These are phyloP conservation scores for Acronicta alni DNA, from an alignment of 2,888 invertebrate genomes.

Conservation along the genomic window DNA sequence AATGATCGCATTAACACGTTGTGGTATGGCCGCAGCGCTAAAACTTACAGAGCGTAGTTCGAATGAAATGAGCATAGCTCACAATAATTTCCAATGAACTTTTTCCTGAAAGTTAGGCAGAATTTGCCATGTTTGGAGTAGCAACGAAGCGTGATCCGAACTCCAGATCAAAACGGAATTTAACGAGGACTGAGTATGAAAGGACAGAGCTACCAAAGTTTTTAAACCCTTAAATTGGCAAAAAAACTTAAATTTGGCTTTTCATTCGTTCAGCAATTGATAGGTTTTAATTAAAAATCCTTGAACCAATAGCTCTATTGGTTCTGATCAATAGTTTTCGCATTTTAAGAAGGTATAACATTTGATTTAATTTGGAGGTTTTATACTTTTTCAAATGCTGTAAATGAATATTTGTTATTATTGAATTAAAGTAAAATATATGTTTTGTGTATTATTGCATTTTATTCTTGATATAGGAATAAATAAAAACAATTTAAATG, in stretches of 20 bases:
- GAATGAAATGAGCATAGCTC: constrained; percentile 7
- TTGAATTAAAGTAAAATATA: too few relatives aligned
- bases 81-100: constrained; percentile 29
- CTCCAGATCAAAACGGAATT: constrained; percentile 34
- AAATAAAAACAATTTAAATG: too few relatives aligned
- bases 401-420: too few relatives aligned
- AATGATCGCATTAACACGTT: too few relatives aligned
- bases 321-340: constrained; percentile 9
- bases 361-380: background rate
- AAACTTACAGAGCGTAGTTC: constrained; percentile 32
- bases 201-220: constrained; percentile 22
- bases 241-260: constrained; percentile 14
- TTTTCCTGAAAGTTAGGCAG: constrained; percentile 23
- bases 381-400: too few relatives aligned
- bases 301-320: constrained; percentile 10
- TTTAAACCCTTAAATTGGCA: constrained; percentile 5
- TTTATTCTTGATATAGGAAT: too few relatives aligned
- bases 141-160: constrained; percentile 17
- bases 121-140: constrained; percentile 20
- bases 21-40: too few relatives aligned
- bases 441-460: too few relatives aligned
- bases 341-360: constrained; percentile 9
- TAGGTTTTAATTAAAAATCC: constrained; percentile 34
- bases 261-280: constrained; percentile 20
- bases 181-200: constrained; percentile 20